Base-by-base conservation (phyloP, 2,113 vertebrate species). In the Procavia capensis region DNA sequence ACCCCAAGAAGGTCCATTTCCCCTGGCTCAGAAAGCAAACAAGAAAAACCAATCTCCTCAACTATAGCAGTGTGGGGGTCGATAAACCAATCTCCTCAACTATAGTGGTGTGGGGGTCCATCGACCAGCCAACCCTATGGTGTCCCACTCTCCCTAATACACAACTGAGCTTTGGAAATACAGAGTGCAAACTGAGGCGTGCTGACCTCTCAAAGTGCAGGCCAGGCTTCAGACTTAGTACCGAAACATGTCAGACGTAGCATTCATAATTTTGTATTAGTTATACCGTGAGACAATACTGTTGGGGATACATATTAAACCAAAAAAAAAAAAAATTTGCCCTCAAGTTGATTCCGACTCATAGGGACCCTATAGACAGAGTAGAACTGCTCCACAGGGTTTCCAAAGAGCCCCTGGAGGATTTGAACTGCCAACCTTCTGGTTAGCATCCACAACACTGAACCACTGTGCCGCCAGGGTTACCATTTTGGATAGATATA, bases 51-150 rank as follows among this genome's bases (percentile, higher is more conserved):
- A 76, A 80, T 68, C 82, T 84, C 68, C 84, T 34, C 70, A 61
- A 3, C 43, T 29, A 50, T 31, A n/a, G 84, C 31, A 22, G 7
- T 9, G n/a, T n/a, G 45, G 6, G 1, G 19, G 27, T n/a, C 70
- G 74, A 64, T 78, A 86, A 90, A 76, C 36, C 29, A 57, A 80
- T 68, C 82, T 84, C 68, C 84, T 34, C 70, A 61, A 3, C 43
- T 29, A 50, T 31, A n/a, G 84, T 31, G 27, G 7, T 9, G 7
- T 9, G 45, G 6, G 1, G 19, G 27, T n/a, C 70, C 39, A 1
- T 0, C 6, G 68, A 68, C 54, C 74, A 1, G 24, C 47, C 39
- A 43, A 68, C 11, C 41, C 54, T 6, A 43, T 50, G 0, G 17
- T 34, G 78, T n/a, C 64, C 61, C 2, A 2, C 36, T 31, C 29